phyloP scores from a whole-genome alignment of 2,113 vertebrate species.

The Heterotis niloticus region DNA sequence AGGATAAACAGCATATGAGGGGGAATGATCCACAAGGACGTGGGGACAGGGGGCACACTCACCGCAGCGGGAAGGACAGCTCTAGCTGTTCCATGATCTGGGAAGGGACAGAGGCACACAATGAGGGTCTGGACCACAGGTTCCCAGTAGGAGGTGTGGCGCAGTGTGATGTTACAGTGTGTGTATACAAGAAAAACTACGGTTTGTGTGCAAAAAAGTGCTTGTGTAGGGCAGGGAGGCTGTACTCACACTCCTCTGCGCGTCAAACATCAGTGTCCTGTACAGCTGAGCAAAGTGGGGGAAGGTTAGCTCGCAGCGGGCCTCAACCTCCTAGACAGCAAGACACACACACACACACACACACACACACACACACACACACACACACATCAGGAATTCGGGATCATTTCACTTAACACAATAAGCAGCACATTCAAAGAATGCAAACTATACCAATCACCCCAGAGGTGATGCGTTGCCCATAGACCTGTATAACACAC shows the following conservation, averaged over 20 bases:
- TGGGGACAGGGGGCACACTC: conserved; percentile 48
- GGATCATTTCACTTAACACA: neutral
- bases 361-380: neutral
- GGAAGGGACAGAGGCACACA: conserved; percentile 39
- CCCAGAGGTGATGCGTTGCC: too few species aligned
- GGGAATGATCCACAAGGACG: conserved; percentile 14
- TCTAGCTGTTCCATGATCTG: conserved; percentile 83
- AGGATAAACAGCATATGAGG: neutral
- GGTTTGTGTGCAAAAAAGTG: neutral
- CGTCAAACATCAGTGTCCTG: conserved; percentile 80
- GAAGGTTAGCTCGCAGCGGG: conserved; percentile 70
- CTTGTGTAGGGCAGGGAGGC: neutral
- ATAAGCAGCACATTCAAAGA: neutral
- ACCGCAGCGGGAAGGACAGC: conserved; percentile 77
- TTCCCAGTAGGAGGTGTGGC: neutral
- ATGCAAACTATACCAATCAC: neutral
- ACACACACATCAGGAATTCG: neutral
- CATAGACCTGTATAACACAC: too few species aligned
- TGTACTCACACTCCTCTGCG: conserved; percentile 74
- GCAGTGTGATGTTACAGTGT: conserved; percentile 8
- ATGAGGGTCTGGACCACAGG: conserved; percentile 27
- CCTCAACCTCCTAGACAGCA: conserved; percentile 71
- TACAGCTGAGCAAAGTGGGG: conserved; percentile 78
- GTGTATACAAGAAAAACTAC: neutral
- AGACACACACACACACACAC: neutral